phyloP scores from a whole-genome alignment of 2,797 vertebrate genomes.

The Alcedo quadribrachys region DNA sequence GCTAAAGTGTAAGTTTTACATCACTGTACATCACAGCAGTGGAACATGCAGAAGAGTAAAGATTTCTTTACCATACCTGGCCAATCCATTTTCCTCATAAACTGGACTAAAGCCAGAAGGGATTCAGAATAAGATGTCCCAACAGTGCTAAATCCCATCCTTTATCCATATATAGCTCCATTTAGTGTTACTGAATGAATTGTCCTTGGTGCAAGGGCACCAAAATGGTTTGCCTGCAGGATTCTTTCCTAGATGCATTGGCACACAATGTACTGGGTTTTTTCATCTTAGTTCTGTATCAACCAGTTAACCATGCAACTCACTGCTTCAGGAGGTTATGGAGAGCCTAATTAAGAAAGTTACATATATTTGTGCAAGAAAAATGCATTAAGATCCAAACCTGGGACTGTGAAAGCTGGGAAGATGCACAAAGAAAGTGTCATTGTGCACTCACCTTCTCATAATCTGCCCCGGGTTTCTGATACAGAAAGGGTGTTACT shows the following conservation, averaged over 20 bases:
- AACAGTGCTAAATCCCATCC: background rate
- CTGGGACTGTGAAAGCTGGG: background rate
- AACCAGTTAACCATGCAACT: background rate
- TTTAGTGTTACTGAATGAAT: background rate
- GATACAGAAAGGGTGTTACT: background rate
- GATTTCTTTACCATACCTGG: background rate
- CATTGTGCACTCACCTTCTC: background rate
- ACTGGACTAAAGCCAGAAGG: background rate
- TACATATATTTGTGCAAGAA: background rate
- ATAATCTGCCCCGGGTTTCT: background rate
- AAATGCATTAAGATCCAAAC: background rate
- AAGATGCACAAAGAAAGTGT: background rate
- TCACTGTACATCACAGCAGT: background rate
- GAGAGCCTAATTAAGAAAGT: background rate
- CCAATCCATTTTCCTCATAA: background rate
- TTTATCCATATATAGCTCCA: background rate
- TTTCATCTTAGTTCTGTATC: background rate
- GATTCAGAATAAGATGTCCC: background rate
- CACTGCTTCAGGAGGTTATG: background rate
- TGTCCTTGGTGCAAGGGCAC: background rate
- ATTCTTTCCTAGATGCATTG: background rate
- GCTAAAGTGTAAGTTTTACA: background rate
- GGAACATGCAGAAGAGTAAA: background rate
- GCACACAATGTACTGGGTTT: background rate
- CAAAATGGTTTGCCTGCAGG: background rate